Percentiles rank a stretch among this genome's conserved stretches.
phyloP scores from a whole-genome alignment of 2,113 vertebrate genomes.

The Takifugu flavidus region DNA sequence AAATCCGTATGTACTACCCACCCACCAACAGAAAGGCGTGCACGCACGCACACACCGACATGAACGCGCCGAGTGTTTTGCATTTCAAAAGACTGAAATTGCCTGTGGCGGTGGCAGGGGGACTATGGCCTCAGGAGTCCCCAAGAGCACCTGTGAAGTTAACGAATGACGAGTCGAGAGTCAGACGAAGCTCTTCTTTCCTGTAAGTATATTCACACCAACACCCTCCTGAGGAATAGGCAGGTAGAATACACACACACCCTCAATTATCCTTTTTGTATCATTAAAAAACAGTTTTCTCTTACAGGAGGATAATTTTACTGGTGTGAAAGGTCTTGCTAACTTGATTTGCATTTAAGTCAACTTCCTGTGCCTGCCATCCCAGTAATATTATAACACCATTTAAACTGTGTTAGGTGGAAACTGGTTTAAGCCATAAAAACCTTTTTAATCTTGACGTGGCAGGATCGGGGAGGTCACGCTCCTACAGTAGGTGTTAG shows the following conservation, averaged over 20 bases:
- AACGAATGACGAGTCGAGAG: conserved; percentile 64
- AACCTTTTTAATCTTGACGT: no score
- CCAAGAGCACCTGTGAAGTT: conserved; percentile 69
- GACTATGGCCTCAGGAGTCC: conserved; percentile 71
- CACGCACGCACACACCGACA: conserved; percentile 22
- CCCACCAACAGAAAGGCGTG: conserved; percentile 5
- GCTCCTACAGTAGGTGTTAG: no score
- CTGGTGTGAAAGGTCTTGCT: neutral
- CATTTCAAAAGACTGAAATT: conserved; percentile 70
- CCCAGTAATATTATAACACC: no score
- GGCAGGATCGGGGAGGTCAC: no score
- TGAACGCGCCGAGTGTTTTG: conserved; percentile 48
- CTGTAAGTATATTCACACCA: conserved; percentile 49
- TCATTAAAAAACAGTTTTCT: neutral
- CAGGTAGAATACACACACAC: conserved; percentile 41
- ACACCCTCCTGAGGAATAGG: conserved; percentile 54
- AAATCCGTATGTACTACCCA: conserved; percentile 31
- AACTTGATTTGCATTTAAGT: no score
- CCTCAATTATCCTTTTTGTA: conserved; percentile 1
- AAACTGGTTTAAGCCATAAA: no score
- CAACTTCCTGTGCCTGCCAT: neutral
- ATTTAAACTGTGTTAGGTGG: no score
- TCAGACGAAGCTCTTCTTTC: conserved; percentile 50
- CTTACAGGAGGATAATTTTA: conserved; percentile 12
- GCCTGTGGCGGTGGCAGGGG: conserved; percentile 64